Conservation (phyloP, 2,113 vertebrate species). For the Lepisosteus oculatus region DNA sequence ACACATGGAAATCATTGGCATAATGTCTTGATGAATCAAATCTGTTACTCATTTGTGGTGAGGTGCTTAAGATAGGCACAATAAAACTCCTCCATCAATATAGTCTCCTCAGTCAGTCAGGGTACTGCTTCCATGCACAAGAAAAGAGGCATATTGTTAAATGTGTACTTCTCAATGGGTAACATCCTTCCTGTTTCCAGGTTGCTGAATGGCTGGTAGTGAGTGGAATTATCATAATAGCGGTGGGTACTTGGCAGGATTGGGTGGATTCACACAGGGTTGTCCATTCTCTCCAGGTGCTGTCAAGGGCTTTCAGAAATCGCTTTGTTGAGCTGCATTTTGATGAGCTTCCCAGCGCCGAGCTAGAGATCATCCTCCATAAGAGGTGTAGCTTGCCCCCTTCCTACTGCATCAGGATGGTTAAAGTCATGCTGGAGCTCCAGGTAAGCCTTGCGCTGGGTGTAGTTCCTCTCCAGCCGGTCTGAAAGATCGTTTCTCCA, state of each 20-base stretch:
- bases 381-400: conserved; percentile 87
- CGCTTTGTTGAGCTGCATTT: conserved; percentile 97
- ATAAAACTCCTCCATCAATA: no score
- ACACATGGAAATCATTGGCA: no score
- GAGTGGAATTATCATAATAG: not conserved
- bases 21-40: no score
- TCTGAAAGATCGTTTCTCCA: no score
- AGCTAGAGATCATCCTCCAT: conserved; percentile 90
- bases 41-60: no score
- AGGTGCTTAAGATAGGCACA: no score
- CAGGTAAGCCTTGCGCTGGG: conserved; percentile 69
- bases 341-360: conserved; percentile 84
- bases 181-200: no score
- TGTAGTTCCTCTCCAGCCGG: not conserved
- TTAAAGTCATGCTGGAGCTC: conserved; percentile 91
- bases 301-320: conserved; percentile 95
- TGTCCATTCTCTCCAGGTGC: conserved; percentile 61
- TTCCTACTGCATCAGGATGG: conserved; percentile 88
- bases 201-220: no score
- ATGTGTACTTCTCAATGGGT: no score
- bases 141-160: no score
- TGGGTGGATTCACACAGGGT: not conserved
- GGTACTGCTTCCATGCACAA: no score
- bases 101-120: no score
- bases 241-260: not conserved